Evolutionary conservation across 2,888 invertebrate species (phyloP).

Genomic region (Tetranychus piercei): DNA sequence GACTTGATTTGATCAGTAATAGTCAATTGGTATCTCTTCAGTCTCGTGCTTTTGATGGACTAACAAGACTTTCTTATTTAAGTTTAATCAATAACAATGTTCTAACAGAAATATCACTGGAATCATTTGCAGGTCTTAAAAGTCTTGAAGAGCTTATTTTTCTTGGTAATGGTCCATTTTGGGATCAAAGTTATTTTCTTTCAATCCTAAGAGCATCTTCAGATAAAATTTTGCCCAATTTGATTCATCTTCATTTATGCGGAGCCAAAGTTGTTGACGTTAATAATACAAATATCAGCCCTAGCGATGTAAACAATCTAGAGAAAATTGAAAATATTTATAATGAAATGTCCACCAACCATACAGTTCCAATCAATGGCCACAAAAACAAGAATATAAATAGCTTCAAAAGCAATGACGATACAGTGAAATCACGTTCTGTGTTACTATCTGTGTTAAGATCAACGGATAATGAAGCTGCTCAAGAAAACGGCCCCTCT

Average conservation of each 20-base stretch:
- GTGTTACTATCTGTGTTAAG: too few relatives aligned
- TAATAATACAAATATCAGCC: neutral
- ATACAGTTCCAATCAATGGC: neutral
- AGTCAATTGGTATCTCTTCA: neutral
- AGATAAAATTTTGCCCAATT: constrained; percentile 15
- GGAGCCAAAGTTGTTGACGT: neutral
- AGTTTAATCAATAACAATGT: constrained; percentile 12
- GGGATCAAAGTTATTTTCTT: constrained; percentile 9
- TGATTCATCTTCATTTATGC: constrained; percentile 17
- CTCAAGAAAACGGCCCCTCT: too few relatives aligned
- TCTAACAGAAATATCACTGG: constrained; percentile 5
- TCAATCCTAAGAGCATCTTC: constrained; percentile 13
- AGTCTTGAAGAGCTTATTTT: constrained; percentile 18
- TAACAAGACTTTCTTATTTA: constrained; percentile 11
- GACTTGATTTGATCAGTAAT: constrained; percentile 17
- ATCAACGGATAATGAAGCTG: too few relatives aligned
- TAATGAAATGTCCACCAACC: neutral
- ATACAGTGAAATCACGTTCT: too few relatives aligned
- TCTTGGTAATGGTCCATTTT: constrained; percentile 11
- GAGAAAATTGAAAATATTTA: neutral
- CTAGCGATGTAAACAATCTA: neutral
- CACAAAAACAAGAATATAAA: neutral
- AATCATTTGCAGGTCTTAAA: constrained; percentile 18
- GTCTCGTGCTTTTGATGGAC: constrained; percentile 18
- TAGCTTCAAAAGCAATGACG: neutral